These are phyloP conservation scores for Sisyra nigra DNA, from an alignment of 2,888 invertebrate species.

Conservation along the genomic window DNA sequence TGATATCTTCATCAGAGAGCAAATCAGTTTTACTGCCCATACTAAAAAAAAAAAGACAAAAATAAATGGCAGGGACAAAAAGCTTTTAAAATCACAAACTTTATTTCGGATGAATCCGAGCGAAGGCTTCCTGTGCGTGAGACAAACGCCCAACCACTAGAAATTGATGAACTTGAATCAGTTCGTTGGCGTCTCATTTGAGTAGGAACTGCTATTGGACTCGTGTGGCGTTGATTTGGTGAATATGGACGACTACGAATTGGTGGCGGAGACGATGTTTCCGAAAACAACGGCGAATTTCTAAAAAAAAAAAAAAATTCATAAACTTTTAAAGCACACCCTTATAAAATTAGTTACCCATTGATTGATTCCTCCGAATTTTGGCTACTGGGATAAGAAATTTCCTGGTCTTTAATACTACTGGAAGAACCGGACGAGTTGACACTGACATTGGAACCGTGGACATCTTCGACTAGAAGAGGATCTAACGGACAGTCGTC, in stretches of 20 bases:
- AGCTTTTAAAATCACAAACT: too few species aligned
- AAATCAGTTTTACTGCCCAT: too few species aligned
- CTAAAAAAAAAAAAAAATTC: not conserved
- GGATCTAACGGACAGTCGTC: conserved; percentile 26
- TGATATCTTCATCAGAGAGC: too few species aligned
- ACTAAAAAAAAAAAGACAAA: too few species aligned
- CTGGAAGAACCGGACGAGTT: conserved; percentile 39
- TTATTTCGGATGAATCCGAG: conserved; percentile 28
- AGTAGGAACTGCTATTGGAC: conserved; percentile 46
- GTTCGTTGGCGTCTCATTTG: conserved; percentile 36
- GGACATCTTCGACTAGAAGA: conserved; percentile 31
- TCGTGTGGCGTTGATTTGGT: conserved; percentile 29
- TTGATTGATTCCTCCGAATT: conserved; percentile 18
- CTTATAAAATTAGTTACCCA: conserved; percentile 15
- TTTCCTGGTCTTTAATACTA: conserved; percentile 35
- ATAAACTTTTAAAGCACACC: not conserved
- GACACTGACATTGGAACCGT: conserved; percentile 39
- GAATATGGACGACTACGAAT: conserved; percentile 20
- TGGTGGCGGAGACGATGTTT: conserved; percentile 7
- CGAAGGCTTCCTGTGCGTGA: conserved; percentile 47
- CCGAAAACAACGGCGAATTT: conserved; percentile 6
- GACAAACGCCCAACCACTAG: conserved; percentile 48
- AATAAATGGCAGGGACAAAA: too few species aligned
- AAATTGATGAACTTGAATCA: conserved; percentile 36
- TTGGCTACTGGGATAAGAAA: conserved; percentile 23